Base-by-base conservation (phyloP, 2,113 vertebrate genomes). In the Corynorhinus townsendii region DNA sequence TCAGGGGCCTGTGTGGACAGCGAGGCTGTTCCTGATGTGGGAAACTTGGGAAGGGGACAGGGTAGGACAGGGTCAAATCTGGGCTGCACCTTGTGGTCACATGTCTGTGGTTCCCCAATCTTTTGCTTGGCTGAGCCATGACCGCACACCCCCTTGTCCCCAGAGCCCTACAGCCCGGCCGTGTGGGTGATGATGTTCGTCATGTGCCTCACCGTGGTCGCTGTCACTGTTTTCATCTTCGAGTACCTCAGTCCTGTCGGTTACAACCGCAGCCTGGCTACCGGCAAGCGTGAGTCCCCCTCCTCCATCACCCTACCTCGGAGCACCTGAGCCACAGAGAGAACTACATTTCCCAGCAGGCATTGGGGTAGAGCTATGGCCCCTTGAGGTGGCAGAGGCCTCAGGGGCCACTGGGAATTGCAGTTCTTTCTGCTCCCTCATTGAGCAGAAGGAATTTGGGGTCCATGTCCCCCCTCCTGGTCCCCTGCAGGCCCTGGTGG, bases 161-260 rank as follows among this genome's bases (percentile, higher is more conserved):
- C 86, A 99, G 99, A 99, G 97, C 99, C 99, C 82, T 99, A 99
- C 98, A 99, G 99, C 97, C 99, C 99, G 0, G 99, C 99, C 3
- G 99, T 99, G 93, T 99, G 99, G 99, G 99, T 99, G 97, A 99
- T 99, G 99, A 99, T 99, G 99, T 99, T 99, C 45, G 99, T 99
- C 96, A 99, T 99, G 99, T 99, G 99, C 97, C 99, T 99, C 98
- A 99, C 99, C 7, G 99, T 99, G 62, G 99, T 99, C 17, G 99
- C 99, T 4, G 99, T 99, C 98, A 99, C 99, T 0, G 99, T 99
- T 95, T 99, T 99, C 98, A 99, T 99, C 98, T 99, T 99, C 5
- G 98, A 98, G 97, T 98, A 98, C 98, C 99, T 99, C 98, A 99
- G 99, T 98, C 99, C 99, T 1, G 99, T 99, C 43, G 99, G 99